These are phyloP conservation scores for Helicoverpa armigera DNA, from an alignment of 1,140 invertebrate species.

Conservation along the genomic window DNA sequence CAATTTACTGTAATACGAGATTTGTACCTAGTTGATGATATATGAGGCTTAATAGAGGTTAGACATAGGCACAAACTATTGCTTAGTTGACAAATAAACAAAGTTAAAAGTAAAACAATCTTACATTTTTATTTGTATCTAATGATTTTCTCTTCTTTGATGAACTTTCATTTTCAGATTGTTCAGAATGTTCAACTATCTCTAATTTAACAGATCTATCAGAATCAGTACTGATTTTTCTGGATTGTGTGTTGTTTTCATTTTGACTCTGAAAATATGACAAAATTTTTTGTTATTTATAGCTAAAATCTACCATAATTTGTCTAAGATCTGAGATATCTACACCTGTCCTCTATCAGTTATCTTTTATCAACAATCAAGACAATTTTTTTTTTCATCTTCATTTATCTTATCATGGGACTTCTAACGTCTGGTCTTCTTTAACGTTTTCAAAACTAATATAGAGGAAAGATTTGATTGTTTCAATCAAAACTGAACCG, in stretches of 20 bases:
- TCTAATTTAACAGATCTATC: slow-evolving; percentile 15
- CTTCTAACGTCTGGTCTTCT: neutral
- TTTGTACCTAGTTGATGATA: no score
- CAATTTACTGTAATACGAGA: no score
- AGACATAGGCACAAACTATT: no score
- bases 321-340: no score
- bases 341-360: no score
- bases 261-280: neutral
- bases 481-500: no score
- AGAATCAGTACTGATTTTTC: slow-evolving; percentile 7
- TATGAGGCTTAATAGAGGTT: no score
- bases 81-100: neutral
- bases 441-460: neutral
- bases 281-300: no score
- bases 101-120: neutral
- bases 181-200: slow-evolving; percentile 20
- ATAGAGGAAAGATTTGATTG: neutral
- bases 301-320: no score
- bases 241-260: neutral
- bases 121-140: neutral
- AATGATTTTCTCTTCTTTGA: neutral
- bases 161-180: neutral
- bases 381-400: no score
- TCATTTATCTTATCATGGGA: no score
- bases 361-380: no score